Evolutionary conservation across 2,797 vertebrate genomes (phyloP), one percentile per base, ranked within the genome.

Genomic region (Acanthornis magna): DNA sequence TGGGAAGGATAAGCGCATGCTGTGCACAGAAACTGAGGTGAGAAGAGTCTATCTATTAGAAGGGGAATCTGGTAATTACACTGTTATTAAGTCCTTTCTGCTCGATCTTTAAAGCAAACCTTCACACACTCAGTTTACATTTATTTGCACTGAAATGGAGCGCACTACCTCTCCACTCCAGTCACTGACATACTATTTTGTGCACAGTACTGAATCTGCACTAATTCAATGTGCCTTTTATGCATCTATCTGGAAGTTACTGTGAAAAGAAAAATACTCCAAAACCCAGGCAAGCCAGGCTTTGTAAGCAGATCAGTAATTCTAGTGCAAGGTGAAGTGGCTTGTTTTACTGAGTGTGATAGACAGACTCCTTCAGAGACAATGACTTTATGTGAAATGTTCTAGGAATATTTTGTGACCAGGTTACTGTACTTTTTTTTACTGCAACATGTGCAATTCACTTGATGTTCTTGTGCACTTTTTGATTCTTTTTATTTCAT

Each of bases 111-210:
- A 84, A 21, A 76, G 40, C 60, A 78, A 76, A 68, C 43, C 36
- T 89, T 84, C 57, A 83, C 58, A 74, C 22, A 42, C 47, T 78
- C 62, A 53, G 81, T 95, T 96, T 96, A 96, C 63, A 53, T 83
- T 86, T 89, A 89, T 94, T 96, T 95, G 85, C 89, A 96, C 94
- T 95, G 86, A 95, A 94, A 92, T 34, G 48, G 61, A 88, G 84
- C 88, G 65, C 10, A 1, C 91, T 95, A 94, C 94, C 91, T 96
- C 95, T 87, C 88, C 76, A 88, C 63, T 89, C 57, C 60, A 61
- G 57, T 48, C 67, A 40, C 22, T 79, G 71, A 67, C 57, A 79
- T 53, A 80, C 6, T 58, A 11, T 77, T 93, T 87, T 65, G 68
- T 71, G 48, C 20, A 3, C 72, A 47, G 63, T 73, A 91, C 32